Evolutionary conservation across 2,113 vertebrate genomes (phyloP), one percentile per base, ranked within the genome.

Genomic region (Carassius gibelio): DNA sequence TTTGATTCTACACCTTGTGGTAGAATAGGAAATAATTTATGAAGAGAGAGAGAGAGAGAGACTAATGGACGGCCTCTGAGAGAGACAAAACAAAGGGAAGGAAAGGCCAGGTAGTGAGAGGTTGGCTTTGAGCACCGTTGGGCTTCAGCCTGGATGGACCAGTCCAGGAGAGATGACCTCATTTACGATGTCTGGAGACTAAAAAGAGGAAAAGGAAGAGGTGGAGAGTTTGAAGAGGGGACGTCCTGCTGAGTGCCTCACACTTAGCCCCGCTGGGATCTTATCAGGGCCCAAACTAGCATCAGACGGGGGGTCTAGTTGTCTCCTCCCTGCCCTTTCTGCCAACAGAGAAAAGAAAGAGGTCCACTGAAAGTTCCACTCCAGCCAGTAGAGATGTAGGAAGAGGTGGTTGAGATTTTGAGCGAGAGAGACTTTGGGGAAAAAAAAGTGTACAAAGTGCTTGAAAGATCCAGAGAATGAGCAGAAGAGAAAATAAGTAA

Each of bases 121-220:
- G 48, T 82, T 88, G 83, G 91, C 94, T 96, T 95, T 95, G 96
- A 95, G 96, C 95, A 88, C 85, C 50, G 42, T 86, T 87, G 91
- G 91, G 90, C 90, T 42, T 89, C 91, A 86, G 93, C 91, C 92
- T 91, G 92, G 84, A 92, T 50, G 74, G 82, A 78, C 68, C 62
- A 38, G 36, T 38, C 36, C 36, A 50, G 68, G 36, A 64, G 48
- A 92, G 91, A 91, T 88, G 93, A 95, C 93, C 94, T 95, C 93
- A 94, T 96, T 95, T 94, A 93, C 91, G 93, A 93, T 87, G 93
- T 82, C 69, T 80, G 66, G 68, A n/a, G 81, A 88, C 88, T 83
- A 36, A 57, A 55, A 74, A 78, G 34, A 84, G 84, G 57, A 78
- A 81, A 42, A 79, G 69, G 82, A 76, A 62, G 23, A 75, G 57